A percentile compares a stretch with the other conserved stretches of the same genome.
phyloP scores from a whole-genome alignment of 2,113 vertebrate genomes.

The Ameiurus melas region DNA sequence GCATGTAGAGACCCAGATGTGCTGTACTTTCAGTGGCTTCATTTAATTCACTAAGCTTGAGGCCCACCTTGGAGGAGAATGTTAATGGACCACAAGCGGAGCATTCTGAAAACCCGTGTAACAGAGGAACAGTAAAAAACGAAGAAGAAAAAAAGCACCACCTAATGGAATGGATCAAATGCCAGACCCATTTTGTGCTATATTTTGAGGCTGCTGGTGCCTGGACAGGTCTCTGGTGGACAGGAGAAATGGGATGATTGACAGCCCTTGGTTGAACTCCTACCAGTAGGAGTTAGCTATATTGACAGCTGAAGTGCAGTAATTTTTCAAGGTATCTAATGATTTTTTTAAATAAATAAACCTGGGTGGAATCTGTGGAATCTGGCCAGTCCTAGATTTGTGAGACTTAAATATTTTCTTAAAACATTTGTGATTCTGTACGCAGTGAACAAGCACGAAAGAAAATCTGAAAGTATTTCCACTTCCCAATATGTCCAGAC shows the following conservation, averaged over 20 bases:
- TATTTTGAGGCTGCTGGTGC: background rate
- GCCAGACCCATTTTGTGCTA: too few relatives aligned
- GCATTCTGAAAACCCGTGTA: background rate
- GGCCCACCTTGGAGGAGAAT: background rate
- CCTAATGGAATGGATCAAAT: background rate
- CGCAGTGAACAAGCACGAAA: background rate
- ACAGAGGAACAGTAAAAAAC: background rate
- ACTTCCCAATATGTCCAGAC: background rate
- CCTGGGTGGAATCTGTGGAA: background rate
- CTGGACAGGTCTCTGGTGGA: background rate
- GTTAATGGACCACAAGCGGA: background rate
- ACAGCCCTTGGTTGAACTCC: background rate
- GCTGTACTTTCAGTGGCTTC: background rate
- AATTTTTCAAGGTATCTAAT: background rate
- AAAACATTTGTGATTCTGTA: background rate
- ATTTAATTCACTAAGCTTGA: background rate
- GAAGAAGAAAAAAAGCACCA: background rate
- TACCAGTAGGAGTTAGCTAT: background rate
- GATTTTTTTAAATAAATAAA: background rate
- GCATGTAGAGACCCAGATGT: background rate
- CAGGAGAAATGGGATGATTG: background rate
- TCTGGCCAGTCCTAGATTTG: background rate
- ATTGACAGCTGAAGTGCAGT: background rate
- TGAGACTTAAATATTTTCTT: background rate
- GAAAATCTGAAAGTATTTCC: background rate